Base-by-base conservation (phyloP, 37 sponge, comb jelly and placozoan species). In the Spongilla lacustris region DNA sequence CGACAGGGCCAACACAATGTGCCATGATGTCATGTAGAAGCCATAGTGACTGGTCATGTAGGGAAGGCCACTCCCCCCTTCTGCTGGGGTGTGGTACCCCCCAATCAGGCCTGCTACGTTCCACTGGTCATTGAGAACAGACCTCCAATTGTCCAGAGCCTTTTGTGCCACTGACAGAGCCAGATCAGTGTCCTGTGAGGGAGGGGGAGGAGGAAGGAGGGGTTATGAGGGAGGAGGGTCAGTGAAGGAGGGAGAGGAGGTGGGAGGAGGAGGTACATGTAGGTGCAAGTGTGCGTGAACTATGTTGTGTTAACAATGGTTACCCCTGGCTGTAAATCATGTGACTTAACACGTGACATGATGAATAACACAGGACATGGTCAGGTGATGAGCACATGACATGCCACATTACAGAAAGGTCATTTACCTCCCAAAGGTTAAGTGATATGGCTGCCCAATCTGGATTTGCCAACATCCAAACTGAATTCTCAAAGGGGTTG, bases 1-100 rank as follows among this genome's bases (percentile, higher is more conserved):
- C 29, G 81, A 67, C 37, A 81, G 81, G 10, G 31, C 83, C 48
- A 70, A 29, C n/a, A 82, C 73, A 1, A 82, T 36, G 83, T 82
- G 83, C 83, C 83, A 82, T 1, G 83, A 17, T 4, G 83, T 71
- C 83, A 82, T 71, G 83, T 48, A 82, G 73, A 29, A 82, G 49
- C 83, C 83, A 25, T 82, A 82, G 49, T 82, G 83, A 29, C 83
- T 82, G 46, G 83, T 82, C 58, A 71, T 41, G 49, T 27, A 82
- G 0, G 83, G 72, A 22, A 36, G 41, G n/a, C 69, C 81, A 58
- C 58, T 58, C 58, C 58, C 58, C 21, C 58, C 58, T 19, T 58
- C 58, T 17, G 4, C 58, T 6, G 58, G 73, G 10, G 80, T 28
- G 5, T 72, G 24, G 49, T 82, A 82, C 0, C 46, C 73, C 0